Evolutionary conservation across 2,797 vertebrate species (phyloP), one percentile per base, ranked within the genome.

Genomic region (Carcharodon carcharias): DNA sequence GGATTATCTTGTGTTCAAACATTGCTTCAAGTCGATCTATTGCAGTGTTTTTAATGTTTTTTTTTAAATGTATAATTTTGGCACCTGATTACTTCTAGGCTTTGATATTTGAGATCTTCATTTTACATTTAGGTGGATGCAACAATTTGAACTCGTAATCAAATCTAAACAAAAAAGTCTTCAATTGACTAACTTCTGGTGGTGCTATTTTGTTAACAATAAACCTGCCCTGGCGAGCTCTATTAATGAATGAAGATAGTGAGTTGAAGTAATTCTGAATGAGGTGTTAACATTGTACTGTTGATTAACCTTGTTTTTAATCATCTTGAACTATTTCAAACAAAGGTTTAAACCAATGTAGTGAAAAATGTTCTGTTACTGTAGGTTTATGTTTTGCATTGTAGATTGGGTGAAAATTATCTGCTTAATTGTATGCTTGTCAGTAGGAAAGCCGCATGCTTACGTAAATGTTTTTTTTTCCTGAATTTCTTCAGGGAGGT

Each of bases 401-500:
- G 26, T 93, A 93, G 21, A 93, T 45, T 93, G 63, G n/a, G 16
- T 93, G 91, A 1, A 93, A 93, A 40, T 93, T 40, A 26, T 93
- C 63, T 93, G 3, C 61, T 93, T 67, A 45, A 12, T 92, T 65
- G 40, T 8, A 45, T 45, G 58, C 21, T 93, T 21, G 58, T n/a
- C 40, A 54, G 31, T 67, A 35, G 11, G 50, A 54, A 69, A 95
- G 21, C 65, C 40, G 67, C 35, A 40, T 96, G 54, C 18, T 96
- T 5, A 96, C 88, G 77, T 63, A 31, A 95, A 9, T 71, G 3
- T 96, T 63, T 80, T 96, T 96, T 82, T 85, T 96, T 96, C 63
- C 56, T 58, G 85, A 88, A 96, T 85, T 45, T 95, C 96, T 96
- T 96, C 97, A 99, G 99, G 98, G 98, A 71, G 98, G 98, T 97